phyloP scores from a whole-genome alignment of 2,888 invertebrate genomes.

The Spodoptera littoralis region DNA sequence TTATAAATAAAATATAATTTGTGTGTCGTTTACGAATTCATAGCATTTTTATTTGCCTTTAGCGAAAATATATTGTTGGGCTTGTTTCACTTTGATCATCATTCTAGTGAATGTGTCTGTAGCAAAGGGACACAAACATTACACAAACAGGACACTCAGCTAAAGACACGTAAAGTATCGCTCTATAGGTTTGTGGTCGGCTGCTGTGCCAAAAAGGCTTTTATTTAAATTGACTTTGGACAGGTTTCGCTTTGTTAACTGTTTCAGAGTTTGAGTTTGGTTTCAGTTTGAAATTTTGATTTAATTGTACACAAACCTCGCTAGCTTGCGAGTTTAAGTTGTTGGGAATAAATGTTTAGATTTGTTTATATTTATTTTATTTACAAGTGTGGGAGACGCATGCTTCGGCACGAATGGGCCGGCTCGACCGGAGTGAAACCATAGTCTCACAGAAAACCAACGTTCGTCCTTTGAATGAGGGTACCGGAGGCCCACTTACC shows the following conservation, averaged over 20 bases:
- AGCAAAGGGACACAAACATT: slow-evolving; percentile 21
- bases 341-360: slow-evolving; percentile 5
- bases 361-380: no score
- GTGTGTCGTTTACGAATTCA: slow-evolving; percentile 51
- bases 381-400: no score
- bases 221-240: slow-evolving; percentile 11
- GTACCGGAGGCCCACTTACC: no score
- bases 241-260: slow-evolving; percentile 14
- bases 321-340: slow-evolving; percentile 1
- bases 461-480: no score
- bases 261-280: slow-evolving; percentile 10
- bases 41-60: slow-evolving; percentile 51
- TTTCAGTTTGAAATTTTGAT: slow-evolving; percentile 8
- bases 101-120: slow-evolving; percentile 11
- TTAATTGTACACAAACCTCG: slow-evolving; percentile 9
- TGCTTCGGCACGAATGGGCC: no score
- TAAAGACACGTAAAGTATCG: slow-evolving; percentile 27
- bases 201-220: slow-evolving; percentile 3
- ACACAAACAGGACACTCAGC: slow-evolving; percentile 20
- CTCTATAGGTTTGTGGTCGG: slow-evolving; percentile 6
- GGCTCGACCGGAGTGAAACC: no score
- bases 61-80: slow-evolving; percentile 37
- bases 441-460: no score
- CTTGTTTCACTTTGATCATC: slow-evolving; percentile 44
- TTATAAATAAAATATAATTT: slow-evolving; percentile 59